phyloP scores from a whole-genome alignment of 2,113 vertebrate genomes.

The Takifugu flavidus region DNA sequence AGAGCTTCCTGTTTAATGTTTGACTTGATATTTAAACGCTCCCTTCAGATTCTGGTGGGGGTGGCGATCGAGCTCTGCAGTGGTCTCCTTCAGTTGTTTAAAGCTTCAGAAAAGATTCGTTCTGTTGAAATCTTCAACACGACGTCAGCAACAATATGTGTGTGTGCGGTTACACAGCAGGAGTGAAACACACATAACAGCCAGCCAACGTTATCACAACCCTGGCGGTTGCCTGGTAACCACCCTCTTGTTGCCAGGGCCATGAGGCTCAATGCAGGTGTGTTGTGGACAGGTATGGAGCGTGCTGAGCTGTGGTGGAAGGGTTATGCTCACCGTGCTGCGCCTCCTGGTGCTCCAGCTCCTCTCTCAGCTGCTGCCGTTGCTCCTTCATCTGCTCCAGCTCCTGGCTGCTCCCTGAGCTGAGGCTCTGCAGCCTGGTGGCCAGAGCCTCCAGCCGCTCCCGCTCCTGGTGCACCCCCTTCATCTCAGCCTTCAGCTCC shows the following conservation, averaged over 20 bases:
- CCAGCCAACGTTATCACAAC: neutral
- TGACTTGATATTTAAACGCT: conserved; percentile 49
- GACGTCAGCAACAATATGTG: no score
- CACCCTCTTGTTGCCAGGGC: neutral
- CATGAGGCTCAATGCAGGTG: neutral
- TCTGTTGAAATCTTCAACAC: no score
- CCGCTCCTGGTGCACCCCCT: conserved; percentile 75
- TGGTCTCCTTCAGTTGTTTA: neutral
- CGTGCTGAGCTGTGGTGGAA: neutral
- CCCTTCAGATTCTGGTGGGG: neutral
- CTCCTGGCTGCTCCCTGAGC: conserved; percentile 71
- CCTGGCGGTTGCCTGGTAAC: neutral
- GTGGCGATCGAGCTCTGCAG: neutral
- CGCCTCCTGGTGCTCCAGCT: conserved; percentile 74
- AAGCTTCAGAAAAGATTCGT: no score
- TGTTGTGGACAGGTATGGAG: neutral
- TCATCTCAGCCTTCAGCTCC: conserved; percentile 83
- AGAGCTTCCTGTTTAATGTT: conserved; percentile 31
- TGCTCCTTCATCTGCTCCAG: conserved; percentile 79
- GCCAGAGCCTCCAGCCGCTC: conserved; percentile 80
- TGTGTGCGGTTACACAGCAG: no score
- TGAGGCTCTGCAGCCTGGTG: conserved; percentile 74
- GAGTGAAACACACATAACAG: neutral
- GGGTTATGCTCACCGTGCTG: conserved; percentile 77
- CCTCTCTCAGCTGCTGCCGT: conserved; percentile 74